Evolutionary conservation across 1,140 invertebrate genomes (phyloP), one percentile per base, ranked within the genome.

Genomic region (Ectropis grisescens): DNA sequence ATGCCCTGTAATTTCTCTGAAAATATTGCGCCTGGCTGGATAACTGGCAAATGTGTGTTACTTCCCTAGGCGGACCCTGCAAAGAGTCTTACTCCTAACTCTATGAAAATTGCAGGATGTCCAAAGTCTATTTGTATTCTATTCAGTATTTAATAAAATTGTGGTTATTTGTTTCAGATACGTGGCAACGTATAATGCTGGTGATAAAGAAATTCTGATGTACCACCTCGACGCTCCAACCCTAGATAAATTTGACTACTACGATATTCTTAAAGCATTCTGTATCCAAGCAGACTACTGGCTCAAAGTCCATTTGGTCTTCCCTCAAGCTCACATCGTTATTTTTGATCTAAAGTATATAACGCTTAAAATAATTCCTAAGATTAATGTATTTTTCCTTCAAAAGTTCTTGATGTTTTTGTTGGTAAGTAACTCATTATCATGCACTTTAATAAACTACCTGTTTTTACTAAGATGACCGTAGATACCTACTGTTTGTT

Each of bases 371-470:
- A 46, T 76, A 19, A 37, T 80, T 2, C 40, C 71, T 0, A 76
- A 61, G 46, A 16, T 58, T 3, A 80, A 80, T 31, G 48, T 76
- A 3, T 59, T 72, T 41, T 64, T 37, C 29, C 55, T 80, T 8
- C 66, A 56, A 29, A 58, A 72, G 36, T 75, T 66, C 28, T 6
- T 75, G 2, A 3, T 65, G 0, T 75, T 25, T 32, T 54, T 76
- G 39, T 41, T 79, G 45, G 71, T 76, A 48, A 58, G 58, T 57
- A 22, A 10, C 2, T n/a, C n/a, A n/a, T n/a, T n/a, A n/a, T n/a
- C n/a, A n/a, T n/a, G n/a, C n/a, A n/a, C n/a, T n/a, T n/a, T n/a
- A n/a, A n/a, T n/a, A n/a, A n/a, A n/a, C n/a, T n/a, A n/a, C n/a
- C n/a, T n/a, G n/a, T n/a, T n/a, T n/a, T n/a, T n/a, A n/a, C n/a